These are phyloP conservation scores for Porphyrio hochstetteri DNA, from an alignment of 2,113 vertebrate species.

Conservation along the genomic window DNA sequence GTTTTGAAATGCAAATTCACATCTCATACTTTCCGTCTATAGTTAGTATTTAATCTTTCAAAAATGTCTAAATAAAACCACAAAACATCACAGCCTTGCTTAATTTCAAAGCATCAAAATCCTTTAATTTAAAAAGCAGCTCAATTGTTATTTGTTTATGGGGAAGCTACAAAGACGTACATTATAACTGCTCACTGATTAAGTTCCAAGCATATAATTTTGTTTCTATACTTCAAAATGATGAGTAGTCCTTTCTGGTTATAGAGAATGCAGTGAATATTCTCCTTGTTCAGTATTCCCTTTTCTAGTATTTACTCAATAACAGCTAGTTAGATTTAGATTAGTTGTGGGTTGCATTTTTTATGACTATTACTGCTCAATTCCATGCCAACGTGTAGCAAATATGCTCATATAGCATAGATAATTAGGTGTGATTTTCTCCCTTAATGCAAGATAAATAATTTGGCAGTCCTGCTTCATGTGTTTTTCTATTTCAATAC, in stretches of 20 bases:
- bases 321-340: conserved; percentile 49
- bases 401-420: conserved; percentile 58
- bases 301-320: conserved; percentile 34
- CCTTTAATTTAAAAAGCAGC: neutral
- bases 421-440: conserved; percentile 75
- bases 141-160: conserved; percentile 35
- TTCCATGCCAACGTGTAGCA: conserved; percentile 43
- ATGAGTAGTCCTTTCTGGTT: neutral
- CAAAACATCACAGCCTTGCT: neutral
- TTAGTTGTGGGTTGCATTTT: conserved; percentile 47
- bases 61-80: conserved; percentile 2
- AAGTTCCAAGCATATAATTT: conserved; percentile 2
- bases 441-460: conserved; percentile 71
- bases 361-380: conserved; percentile 51
- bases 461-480: conserved; percentile 60
- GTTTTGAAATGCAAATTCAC: conserved; percentile 58
- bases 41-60: conserved; percentile 20
- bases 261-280: neutral
- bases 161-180: neutral
- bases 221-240: neutral
- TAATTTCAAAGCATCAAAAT: conserved; percentile 23
- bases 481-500: conserved; percentile 57
- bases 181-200: conserved; percentile 26
- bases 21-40: neutral
- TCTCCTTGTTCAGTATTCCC: neutral